These are phyloP conservation scores for Peromyscus californicus DNA, from an alignment of 2,113 vertebrate genomes.

Conservation along the genomic window DNA sequence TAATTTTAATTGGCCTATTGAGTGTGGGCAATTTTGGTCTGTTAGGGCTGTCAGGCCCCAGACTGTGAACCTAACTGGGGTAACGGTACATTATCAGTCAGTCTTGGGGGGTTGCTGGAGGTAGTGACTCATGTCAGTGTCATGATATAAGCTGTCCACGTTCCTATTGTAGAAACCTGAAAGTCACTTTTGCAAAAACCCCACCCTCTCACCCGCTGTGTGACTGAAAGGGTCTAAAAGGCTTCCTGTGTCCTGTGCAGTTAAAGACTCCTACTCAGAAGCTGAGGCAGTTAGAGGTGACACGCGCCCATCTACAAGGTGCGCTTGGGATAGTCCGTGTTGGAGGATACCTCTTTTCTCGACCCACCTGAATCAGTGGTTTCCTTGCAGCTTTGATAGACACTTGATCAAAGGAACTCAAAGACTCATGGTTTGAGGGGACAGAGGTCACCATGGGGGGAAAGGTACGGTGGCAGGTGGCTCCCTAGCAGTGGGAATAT, in stretches of 20 bases:
- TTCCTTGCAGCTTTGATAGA: neutral
- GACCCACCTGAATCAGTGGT: neutral
- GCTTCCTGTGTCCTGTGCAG: neutral
- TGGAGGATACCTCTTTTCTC: neutral
- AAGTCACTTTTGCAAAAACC: neutral
- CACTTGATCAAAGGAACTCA: neutral
- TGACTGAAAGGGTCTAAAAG: neutral
- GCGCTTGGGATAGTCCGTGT: neutral
- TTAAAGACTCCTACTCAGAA: neutral
- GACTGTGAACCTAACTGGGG: neutral
- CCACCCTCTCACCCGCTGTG: neutral
- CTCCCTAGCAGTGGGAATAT: neutral
- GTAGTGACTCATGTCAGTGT: neutral
- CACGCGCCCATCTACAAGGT: neutral
- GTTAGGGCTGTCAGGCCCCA: neutral
- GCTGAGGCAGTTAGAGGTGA: neutral
- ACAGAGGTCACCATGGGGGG: neutral
- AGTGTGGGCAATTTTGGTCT: neutral
- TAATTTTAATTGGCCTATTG: neutral
- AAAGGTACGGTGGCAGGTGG: neutral
- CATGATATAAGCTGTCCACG: neutral
- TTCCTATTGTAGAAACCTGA: neutral
- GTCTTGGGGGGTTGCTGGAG: neutral
- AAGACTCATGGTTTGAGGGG: neutral
- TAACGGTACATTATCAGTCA: neutral